Evolutionary conservation across 2,797 vertebrate genomes (phyloP), one percentile per base, ranked within the genome.

Genomic region (Manis crassicaudata): DNA sequence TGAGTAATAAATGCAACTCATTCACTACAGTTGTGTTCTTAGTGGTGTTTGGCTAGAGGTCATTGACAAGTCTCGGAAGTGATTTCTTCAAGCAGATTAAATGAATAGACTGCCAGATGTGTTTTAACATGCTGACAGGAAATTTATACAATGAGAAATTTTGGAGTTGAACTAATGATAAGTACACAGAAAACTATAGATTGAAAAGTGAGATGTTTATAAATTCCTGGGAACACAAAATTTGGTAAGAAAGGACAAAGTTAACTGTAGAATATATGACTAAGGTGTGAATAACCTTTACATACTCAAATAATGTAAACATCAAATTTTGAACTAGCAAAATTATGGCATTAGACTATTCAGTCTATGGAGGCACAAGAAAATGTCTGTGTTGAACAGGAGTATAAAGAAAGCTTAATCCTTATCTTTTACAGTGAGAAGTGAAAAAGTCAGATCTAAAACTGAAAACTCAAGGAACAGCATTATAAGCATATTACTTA

Each of bases 21-120:
- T 85, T 92, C 54, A 25, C 27, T 27, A 43, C 6, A 52, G 17
- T 7, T 65, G 14, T 63, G 16, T 37, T 60, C 65, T 27, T 58
- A 5, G 46, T 68, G 35, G n/a, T 75, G 27, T 95, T 40, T 81
- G 52, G 32, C 25, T 56, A 63, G 43, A 82, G 37, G 52, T 54
- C 25, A 81, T 14, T 56, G 25, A 62, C 27, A 68, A 80, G 54
- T 73, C 54, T 77, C 54, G 50, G 32, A 65, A 70, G 17, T 12
- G 29, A 87, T 90, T 76, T 92, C 54, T 72, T 77, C 63, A 90
- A 87, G 37, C 72, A 62, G 8, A 88, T 46, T 63, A 67, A 94
- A 73, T 52, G 14, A 46, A 63, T 29, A 32, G 16, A 60, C 60
- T 60, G 68, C 29, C 54, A 82, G 46, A 50, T 40, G 23, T 76